Percentiles rank a stretch among this genome's conserved stretches.
Evolutionary conservation across 2,797 vertebrate genomes (phyloP).

Genomic region (Alosa sapidissima): DNA sequence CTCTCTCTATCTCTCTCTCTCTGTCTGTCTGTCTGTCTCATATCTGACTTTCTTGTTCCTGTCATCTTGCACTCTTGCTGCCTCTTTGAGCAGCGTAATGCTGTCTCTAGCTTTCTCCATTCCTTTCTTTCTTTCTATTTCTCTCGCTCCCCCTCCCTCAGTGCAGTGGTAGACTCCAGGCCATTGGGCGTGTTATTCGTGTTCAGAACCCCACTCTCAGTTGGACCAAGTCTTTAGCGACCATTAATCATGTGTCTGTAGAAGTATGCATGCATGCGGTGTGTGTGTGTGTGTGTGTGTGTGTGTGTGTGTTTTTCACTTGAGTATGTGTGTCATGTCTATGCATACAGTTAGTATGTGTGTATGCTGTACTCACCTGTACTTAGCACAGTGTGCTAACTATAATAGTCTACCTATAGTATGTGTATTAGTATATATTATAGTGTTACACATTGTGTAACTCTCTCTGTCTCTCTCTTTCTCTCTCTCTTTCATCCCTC

Average conservation of each 20-base stretch:
- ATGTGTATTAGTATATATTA: background rate
- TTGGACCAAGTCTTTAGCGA: background rate
- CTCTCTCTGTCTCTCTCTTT: slow-evolving; percentile 23
- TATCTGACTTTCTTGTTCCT: background rate
- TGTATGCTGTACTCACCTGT: background rate
- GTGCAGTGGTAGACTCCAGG: slow-evolving; percentile 37
- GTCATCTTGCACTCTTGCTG: background rate
- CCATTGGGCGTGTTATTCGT: slow-evolving; percentile 39
- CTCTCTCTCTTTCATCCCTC: slow-evolving; percentile 25
- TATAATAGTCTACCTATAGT: background rate
- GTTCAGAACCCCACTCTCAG: slow-evolving; percentile 26
- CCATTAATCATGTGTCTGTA: background rate
- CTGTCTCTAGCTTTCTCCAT: background rate
- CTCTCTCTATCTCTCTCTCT: background rate
- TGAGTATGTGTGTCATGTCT: slow-evolving; percentile 15
- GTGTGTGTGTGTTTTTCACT: background rate
- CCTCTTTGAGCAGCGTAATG: background rate
- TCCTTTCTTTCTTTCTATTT: background rate
- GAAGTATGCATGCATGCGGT: slow-evolving; percentile 19
- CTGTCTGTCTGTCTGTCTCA: background rate
- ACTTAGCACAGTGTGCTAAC: background rate
- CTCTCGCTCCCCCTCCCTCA: slow-evolving; percentile 23
- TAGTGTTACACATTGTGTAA: background rate
- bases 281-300: background rate
- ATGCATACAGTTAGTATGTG: slow-evolving; percentile 33